Base-by-base conservation (phyloP, 2,797 vertebrate species). In the Hafferia zeledoni region DNA sequence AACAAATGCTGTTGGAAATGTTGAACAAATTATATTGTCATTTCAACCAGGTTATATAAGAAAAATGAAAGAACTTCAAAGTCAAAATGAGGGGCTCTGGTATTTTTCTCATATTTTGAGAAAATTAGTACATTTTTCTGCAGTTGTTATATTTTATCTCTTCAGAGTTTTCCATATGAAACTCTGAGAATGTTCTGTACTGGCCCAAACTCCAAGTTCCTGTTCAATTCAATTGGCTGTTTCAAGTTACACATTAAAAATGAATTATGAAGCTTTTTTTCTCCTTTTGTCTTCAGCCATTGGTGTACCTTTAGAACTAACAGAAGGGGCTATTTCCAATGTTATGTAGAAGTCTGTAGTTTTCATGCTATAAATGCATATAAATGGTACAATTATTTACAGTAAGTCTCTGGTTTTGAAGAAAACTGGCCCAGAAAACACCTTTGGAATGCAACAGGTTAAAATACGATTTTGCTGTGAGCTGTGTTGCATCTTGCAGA, bases 21-120 rank as follows among this genome's bases (percentile, higher is more conserved):
- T 68, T 93, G 86, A 95, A 93, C 77, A 93, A 95, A 93, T 95
- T 95, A 96, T 90, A 95, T 92, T 95, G 90, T 92, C 78, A 5
- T 95, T 93, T 96, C 90, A 89, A 90, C 41, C 75, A 84, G 78
- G 83, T 94, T 95, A 93, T 95, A 87, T 47, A 70, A 89, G 85
- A 84, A 84, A 77, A 85, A 74, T 52, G 49, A 67, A 70, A 27
- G 52, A 64, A 83, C 87, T 87, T 95, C 82, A 91, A 93, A 95
- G 93, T 81, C 23, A 61, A 65, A 91, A 44, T 72, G 57, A 91
- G 91, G 53, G 70, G 43, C 33, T 87, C 82, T 92, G 83, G 68
- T 81, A 55, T 82, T 92, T 87, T 83, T 83, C 41, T 77, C 68
- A 49, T 89, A 85, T 85, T 95, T 93, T 89, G 57, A 87, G 95